Evolutionary conservation across 1,140 invertebrate species (phyloP), one percentile per base, ranked within the genome.

Genomic region (Aphaenogaster ashmeadi): DNA sequence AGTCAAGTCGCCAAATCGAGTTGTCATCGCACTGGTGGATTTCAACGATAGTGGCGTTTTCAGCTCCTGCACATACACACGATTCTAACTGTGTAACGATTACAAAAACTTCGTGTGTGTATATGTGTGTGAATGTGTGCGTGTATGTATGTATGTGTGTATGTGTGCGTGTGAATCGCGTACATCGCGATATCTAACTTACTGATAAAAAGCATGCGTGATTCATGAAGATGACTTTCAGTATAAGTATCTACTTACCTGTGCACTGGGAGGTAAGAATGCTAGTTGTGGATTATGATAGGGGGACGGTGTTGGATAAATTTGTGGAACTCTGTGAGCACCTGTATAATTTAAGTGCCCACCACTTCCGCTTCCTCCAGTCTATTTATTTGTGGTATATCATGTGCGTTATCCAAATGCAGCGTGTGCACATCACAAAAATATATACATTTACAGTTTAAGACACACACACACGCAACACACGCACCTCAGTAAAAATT

Each of bases 1-100:
- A 41, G 95, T 95, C 90, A 95, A 93, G 9, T 95, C 95, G 7
- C 95, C 94, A 62, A 95, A 93, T 36, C 94, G 92, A 87, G 94
- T 95, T 67, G 94, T 95, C 90, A 95, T 93, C 36, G 91, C 94
- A 77, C 94, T 95, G 66, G 94, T 92, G 56, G 95, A 95, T 60
- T 93, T 96, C 93, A 94, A 94, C 92, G 88, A 96, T 93, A 93
- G 95, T 93, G 91, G 96, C 95, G 91, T 96, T 87, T 96, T 96
- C 36, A 92, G 94, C 77, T 93, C 96, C 95, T 94, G 94, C 88
- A 88, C 94, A 95, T 93, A 86, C n/a, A 85, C 7, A 44, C 4
- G 3, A 52, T 50, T 78, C 9, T 52, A 5, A 54, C 50, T 78
- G 33, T 15, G 18, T 15, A 38, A 83, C 21, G 36, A 56, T 81